phyloP scores from a whole-genome alignment of 2,888 invertebrate genomes.

The Mesorhabditis spiculigera region DNA sequence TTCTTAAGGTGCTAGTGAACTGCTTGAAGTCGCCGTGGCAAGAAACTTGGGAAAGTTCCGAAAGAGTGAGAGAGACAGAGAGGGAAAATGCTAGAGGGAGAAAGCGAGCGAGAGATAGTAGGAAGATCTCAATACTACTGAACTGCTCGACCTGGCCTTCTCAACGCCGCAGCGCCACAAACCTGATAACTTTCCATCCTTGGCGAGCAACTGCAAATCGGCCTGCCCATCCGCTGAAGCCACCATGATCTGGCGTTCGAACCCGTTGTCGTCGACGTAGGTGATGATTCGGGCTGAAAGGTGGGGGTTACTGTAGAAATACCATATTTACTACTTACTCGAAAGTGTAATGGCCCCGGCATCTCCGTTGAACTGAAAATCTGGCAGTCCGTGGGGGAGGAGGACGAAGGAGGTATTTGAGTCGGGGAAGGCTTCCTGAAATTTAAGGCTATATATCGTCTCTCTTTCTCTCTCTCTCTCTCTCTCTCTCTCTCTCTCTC shows the following conservation, averaged over 20 bases:
- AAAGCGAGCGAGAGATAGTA: no score
- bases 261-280: conserved; percentile 33
- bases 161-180: no score
- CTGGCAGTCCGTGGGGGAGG: conserved; percentile 52
- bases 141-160: no score
- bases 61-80: no score
- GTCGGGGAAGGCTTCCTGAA: conserved; percentile 43
- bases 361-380: conserved; percentile 46
- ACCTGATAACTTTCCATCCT: conserved; percentile 20
- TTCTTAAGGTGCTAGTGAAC: not conserved
- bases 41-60: no score
- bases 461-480: conserved; percentile 9
- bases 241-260: conserved; percentile 38
- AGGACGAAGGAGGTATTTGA: conserved; percentile 50
- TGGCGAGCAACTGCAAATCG: conserved; percentile 43
- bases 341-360: conserved; percentile 43
- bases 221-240: conserved; percentile 52
- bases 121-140: no score
- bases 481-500: conserved; percentile 27
- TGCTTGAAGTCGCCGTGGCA: no score
- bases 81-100: no score
- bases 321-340: conserved; percentile 25
- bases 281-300: conserved; percentile 50
- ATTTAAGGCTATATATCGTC: conserved; percentile 31
- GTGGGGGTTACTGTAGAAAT: conserved; percentile 6